These are phyloP conservation scores for Chloromyia formosa DNA, from an alignment of 2,888 invertebrate genomes.

Conservation along the genomic window DNA sequence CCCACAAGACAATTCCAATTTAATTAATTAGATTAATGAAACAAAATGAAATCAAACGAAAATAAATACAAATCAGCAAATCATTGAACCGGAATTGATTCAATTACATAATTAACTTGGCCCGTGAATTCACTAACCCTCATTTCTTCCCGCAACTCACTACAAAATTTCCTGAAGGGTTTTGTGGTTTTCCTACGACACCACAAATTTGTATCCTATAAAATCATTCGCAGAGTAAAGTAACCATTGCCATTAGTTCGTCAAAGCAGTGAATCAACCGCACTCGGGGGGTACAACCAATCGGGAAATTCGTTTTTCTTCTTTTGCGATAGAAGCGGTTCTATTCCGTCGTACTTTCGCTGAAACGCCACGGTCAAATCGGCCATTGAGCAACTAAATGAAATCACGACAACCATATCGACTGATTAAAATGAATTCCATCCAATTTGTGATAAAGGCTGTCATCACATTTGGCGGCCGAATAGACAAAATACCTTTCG, in stretches of 20 bases:
- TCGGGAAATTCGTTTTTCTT: conserved; percentile 24
- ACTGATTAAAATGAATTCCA: conserved; percentile 49
- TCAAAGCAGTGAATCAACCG: conserved; percentile 11
- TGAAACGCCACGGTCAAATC: background rate
- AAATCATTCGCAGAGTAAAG: background rate
- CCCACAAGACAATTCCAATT: background rate
- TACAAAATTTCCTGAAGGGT: conserved; percentile 33
- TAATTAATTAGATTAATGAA: conserved; percentile 49
- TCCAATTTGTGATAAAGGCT: conserved; percentile 47
- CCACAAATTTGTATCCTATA: conserved; percentile 26
- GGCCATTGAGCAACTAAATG: conserved; percentile 4
- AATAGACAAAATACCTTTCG: conserved; percentile 17
- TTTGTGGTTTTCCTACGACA: conserved; percentile 24
- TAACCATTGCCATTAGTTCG: conserved; percentile 4
- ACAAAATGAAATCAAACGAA: conserved; percentile 49
- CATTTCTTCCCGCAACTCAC: conserved; percentile 6
- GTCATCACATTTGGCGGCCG: conserved; percentile 45
- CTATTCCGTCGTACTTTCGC: background rate
- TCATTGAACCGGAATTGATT: conserved; percentile 48
- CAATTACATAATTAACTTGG: conserved; percentile 51
- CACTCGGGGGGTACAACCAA: conserved; percentile 1
- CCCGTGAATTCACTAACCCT: conserved; percentile 42
- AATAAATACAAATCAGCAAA: conserved; percentile 51
- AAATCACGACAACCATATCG: conserved; percentile 45
- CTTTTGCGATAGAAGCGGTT: background rate